Base-by-base conservation (phyloP, 2,797 vertebrate species). In the Cryptoprocta ferox region DNA sequence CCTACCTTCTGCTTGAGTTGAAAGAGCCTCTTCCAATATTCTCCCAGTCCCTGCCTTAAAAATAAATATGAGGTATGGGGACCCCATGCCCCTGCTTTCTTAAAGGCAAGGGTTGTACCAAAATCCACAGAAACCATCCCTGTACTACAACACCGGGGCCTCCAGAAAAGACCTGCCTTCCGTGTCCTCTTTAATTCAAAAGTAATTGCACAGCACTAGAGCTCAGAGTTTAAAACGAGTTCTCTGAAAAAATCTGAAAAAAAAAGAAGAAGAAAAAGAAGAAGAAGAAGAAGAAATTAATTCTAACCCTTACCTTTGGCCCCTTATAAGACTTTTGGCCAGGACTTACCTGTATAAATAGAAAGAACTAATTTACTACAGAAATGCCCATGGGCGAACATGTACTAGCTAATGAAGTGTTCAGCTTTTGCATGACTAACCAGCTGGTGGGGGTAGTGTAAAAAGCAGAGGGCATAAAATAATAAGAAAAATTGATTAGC, bases 401-500 rank as follows among this genome's bases (percentile, higher is more conserved):
- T 99, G 99, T 99, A 99, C 99, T 98, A 98, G 99, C 99, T 99
- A 99, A 99, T 99, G 99, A 99, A 99, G 99, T 99, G 99, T 99
- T 99, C 99, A 99, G 99, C 99, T 99, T 99, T 98, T 99, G 99
- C 98, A 99, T 99, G 99, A 99, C 99, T 99, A 99, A 99, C 99
- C 99, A 99, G 99, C 99, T 99, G 99, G 99, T 99, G 99, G 99
- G 99, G 99, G 99, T 99, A 99, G 99, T 99, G 98, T 99, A 99
- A 99, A 99, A 99, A 99, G 99, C 99, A 99, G 99, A 99, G 97
- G 99, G 98, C 99, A 99, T 99, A 99, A 99, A 99, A 99, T 99
- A 99, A 99, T 99, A 99, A 99, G 99, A 98, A 98, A 99, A 99
- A 99, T 99, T 99, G 99, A 99, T 99, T 99, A 99, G 99, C 99